Evolutionary conservation across 2,888 invertebrate genomes (phyloP), one percentile per base, ranked within the genome.

Genomic region (Athripsodes cinereus): DNA sequence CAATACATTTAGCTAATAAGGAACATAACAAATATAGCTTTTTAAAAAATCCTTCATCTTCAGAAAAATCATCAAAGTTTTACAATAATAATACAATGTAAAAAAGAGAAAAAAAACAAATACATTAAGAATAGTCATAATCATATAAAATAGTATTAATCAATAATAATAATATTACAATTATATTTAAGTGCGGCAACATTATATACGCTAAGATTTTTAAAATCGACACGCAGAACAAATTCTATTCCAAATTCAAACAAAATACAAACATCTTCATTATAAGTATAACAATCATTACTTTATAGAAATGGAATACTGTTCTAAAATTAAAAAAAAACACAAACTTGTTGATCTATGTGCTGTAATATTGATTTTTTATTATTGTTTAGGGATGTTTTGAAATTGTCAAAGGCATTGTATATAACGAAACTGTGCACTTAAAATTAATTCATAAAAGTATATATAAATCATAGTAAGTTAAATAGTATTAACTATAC

Each of bases 1-100:
- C 63, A 63, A 61, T 63, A 63, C 63, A 63, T 61, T 63, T 61
- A 63, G 63, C 63, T 63, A 63, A 61, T 57, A 63, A 63, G 61
- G 63, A 63, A 63, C 63, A 63, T 63, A 63, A 63, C 63, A 58
- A 59, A 60, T 63, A 63, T 61, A 61, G 61, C 55, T 53, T 58
- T 57, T 59, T 58, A 40, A n/a, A 40, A 40, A 40, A 40, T n/a
- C 16, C 40, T 8, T 16, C 40, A n/a, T 40, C 40, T n/a, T n/a
- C n/a, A n/a, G 40, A 13, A 40, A n/a, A 40, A 40, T 40, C 40
- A 40, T 40, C 40, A 40, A 8, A 2, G 40, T 40, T n/a, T 40
- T 40, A 40, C 40, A 40, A 40, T 26, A n/a, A 31, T 31, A 40
- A 40, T 40, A 40, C 40, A 40, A 8, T 3, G 13, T n/a, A 3